Conservation (phyloP, 2,888 invertebrate genomes). For the Thymelicus acteon region DNA sequence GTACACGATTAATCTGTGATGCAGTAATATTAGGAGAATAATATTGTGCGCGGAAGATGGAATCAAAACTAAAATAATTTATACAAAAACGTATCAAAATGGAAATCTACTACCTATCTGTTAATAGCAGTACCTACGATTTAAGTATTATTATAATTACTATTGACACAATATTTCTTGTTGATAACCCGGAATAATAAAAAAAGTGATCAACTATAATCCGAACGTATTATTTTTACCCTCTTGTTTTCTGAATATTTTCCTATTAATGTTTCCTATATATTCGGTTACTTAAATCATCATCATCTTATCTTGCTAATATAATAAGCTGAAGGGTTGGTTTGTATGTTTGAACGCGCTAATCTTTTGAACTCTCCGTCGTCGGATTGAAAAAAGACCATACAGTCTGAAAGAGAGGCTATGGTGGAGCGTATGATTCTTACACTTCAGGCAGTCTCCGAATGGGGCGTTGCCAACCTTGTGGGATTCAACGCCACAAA, state of each 20-base stretch:
- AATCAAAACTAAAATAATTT: constrained; percentile 59
- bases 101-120: constrained; percentile 71
- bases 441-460: too few species aligned
- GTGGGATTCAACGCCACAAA: too few species aligned
- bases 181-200: constrained; percentile 76
- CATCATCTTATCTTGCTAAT: too few species aligned
- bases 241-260: neutral
- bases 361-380: too few species aligned
- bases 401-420: too few species aligned
- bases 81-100: constrained; percentile 63
- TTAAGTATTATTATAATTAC: constrained; percentile 78
- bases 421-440: too few species aligned
- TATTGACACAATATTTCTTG: constrained; percentile 79
- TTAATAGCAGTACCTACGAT: constrained; percentile 74
- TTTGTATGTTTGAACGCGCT: too few species aligned
- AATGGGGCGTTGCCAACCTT: too few species aligned
- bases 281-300: too few species aligned
- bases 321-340: too few species aligned
- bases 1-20: constrained; percentile 83
- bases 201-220: constrained; percentile 70
- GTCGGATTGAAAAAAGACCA: too few species aligned
- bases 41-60: constrained; percentile 62
- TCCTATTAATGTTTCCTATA: too few species aligned
- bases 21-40: constrained; percentile 72
- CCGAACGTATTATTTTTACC: constrained; percentile 1